phyloP scores from a whole-genome alignment of 2,888 invertebrate genomes.

The Celastrina argiolus region DNA sequence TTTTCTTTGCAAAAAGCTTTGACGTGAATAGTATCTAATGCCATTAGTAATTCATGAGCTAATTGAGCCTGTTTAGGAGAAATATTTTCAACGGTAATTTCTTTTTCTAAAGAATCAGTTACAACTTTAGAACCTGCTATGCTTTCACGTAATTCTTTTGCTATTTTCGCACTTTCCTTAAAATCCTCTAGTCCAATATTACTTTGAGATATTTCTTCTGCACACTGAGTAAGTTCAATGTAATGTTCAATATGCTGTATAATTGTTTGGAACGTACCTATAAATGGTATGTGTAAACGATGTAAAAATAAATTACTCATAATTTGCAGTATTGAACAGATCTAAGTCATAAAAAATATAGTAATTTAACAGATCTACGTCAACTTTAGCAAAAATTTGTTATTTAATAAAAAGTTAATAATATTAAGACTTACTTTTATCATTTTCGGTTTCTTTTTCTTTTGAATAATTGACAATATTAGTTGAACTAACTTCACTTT shows the following conservation, averaged over 20 bases:
- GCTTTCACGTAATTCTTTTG: constrained; percentile 50
- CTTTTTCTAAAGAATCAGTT: constrained; percentile 28
- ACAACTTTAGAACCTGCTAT: constrained; percentile 36
- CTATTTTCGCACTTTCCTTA: constrained; percentile 48
- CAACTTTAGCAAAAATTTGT: too few relatives aligned
- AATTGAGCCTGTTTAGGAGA: constrained; percentile 40
- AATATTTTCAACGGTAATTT: constrained; percentile 29
- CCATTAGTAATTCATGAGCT: constrained; percentile 48
- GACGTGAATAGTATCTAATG: constrained; percentile 46
- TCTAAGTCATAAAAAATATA: too few relatives aligned
- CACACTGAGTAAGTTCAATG: constrained; percentile 55
- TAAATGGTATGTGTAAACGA: too few relatives aligned
- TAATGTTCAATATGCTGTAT: constrained; percentile 55
- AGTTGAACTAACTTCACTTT: not conserved
- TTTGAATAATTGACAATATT: not conserved
- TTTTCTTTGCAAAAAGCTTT: constrained; percentile 47
- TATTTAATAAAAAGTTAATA: too few relatives aligned
- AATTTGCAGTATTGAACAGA: too few relatives aligned
- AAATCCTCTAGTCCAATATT: constrained; percentile 49
- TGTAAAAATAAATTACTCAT: too few relatives aligned
- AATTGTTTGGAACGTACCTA: constrained; percentile 47
- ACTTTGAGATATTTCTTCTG: constrained; percentile 53
- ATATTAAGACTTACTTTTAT: constrained; percentile 34
- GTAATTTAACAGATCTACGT: too few relatives aligned
- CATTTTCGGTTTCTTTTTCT: not conserved